phyloP scores from a whole-genome alignment of 2,113 vertebrate species.

The Mirounga angustirostris region DNA sequence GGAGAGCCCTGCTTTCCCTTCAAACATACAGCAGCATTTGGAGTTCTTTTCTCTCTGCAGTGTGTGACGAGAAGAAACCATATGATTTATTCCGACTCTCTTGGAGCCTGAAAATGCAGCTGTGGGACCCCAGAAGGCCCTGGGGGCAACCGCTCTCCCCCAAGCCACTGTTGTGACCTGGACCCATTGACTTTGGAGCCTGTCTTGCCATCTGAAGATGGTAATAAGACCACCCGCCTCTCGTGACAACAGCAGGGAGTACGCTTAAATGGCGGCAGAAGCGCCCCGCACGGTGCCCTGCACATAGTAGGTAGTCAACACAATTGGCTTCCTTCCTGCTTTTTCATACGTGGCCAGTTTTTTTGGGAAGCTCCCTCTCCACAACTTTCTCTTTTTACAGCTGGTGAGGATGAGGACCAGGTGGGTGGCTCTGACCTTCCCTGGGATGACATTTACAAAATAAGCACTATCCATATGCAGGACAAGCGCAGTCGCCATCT shows the following conservation, averaged over 20 bases:
- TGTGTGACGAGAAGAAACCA: slow-evolving; percentile 65
- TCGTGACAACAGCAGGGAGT: rapidly evolving
- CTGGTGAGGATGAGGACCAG: slow-evolving; percentile 60
- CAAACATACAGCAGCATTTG: slow-evolving; percentile 78
- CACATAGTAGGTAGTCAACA: background rate
- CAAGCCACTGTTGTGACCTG: too few relatives aligned
- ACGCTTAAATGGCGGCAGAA: background rate
- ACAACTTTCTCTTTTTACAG: slow-evolving; percentile 26
- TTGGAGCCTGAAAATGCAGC: background rate
- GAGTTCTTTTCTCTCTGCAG: slow-evolving; percentile 78
- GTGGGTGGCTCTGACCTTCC: slow-evolving; percentile 49
- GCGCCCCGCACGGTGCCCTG: rapidly evolving
- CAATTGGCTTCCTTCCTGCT: background rate
- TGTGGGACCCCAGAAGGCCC: background rate
- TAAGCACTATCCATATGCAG: background rate
- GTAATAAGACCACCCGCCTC: background rate
- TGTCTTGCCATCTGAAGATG: background rate
- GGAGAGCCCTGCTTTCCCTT: slow-evolving; percentile 82
- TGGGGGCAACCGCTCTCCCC: rapidly evolving
- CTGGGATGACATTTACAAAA: slow-evolving; percentile 55
- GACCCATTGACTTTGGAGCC: rapidly evolving
- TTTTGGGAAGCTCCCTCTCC: slow-evolving; percentile 22
- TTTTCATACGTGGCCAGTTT: background rate
- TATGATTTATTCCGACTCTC: slow-evolving; percentile 16
- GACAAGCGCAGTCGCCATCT: background rate